Base-by-base conservation (phyloP, 2,888 invertebrate species). In the Xestoiulus laeticollis region DNA sequence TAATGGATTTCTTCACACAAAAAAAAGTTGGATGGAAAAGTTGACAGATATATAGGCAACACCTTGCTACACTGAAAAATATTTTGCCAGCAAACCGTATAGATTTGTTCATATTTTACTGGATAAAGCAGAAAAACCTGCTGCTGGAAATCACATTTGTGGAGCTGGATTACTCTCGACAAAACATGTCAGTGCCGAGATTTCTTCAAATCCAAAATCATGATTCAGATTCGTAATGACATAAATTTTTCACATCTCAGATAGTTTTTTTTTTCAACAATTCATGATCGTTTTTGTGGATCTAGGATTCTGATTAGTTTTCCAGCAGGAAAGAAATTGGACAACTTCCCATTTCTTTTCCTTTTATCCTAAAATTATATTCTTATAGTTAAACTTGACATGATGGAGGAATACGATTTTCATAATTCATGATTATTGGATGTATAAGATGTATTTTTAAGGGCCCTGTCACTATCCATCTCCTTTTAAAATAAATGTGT, bases 11-110 rank as follows among this genome's bases (percentile, higher is more conserved):
- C 78, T 14, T 78, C 78, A 14, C n/a, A n/a, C n/a, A n/a, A n/a
- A n/a, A 30, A 26, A 1, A 38, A 78, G 78, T 78, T 78, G 78
- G 78, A 78, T 30, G 78, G 78, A 30, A 78, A 30, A 78, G 78
- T 78, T 78, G 78, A 78, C 78, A 30, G 78, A 78, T 78, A 38
- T 38, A 78, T 78, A 78, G 78, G 78, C 78, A 78, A 78, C 78
- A 78, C 78, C 78, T 78, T 78, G 78, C 78, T 78, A 0, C 14
- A 30, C 68, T 22, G 26, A 78, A 22, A 19, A 22, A 22, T 78
- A 26, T 78, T 26, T 22, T 22, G 12, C 30, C 30, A 5, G 30
- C 10, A 30, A 30, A 26, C 0, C 30, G 59, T 22, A 68, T 30
- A 30, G 78, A 2, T 78, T 78, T 30, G 30, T 30, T 14, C 78